phyloP scores from a whole-genome alignment of 2,888 invertebrate genomes.

The Thereva unica region DNA sequence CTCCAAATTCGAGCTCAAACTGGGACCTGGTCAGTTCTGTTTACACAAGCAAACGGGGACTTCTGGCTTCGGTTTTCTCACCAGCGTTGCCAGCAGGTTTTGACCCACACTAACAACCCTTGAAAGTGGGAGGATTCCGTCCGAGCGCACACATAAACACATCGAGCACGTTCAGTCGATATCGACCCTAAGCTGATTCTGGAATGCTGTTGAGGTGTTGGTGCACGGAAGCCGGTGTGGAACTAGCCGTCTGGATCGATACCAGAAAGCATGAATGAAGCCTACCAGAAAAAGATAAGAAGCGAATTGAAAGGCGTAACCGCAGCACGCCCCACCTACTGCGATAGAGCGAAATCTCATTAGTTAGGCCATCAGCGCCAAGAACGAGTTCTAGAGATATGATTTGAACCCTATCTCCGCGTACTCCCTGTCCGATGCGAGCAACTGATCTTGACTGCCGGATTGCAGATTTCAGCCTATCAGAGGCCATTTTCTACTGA shows the following conservation, averaged over 20 bases:
- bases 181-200: not conserved
- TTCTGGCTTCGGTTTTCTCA: slow-evolving; percentile 15
- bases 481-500: slow-evolving; percentile 1
- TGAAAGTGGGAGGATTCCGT: slow-evolving; percentile 22
- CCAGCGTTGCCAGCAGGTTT: slow-evolving; percentile 12
- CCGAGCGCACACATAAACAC: not conserved
- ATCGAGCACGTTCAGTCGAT: slow-evolving; percentile 11
- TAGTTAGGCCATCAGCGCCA: slow-evolving; percentile 10
- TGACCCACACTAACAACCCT: not conserved
- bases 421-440: slow-evolving; percentile 9
- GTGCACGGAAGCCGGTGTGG: not conserved
- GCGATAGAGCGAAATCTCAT: slow-evolving; percentile 10
- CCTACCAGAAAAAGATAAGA: not conserved
- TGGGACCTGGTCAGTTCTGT: slow-evolving; percentile 41
- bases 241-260: not conserved
- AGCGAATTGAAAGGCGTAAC: slow-evolving; percentile 5
- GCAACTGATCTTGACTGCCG: too few relatives aligned
- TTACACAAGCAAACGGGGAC: slow-evolving; percentile 26
- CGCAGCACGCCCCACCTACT: slow-evolving; percentile 2
- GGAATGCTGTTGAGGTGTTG: not conserved
- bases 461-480: slow-evolving; percentile 14
- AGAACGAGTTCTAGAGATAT: slow-evolving; percentile 32
- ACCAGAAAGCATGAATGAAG: not conserved
- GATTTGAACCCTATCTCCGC: slow-evolving; percentile 15
- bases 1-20: slow-evolving; percentile 40